Evolutionary conservation across 1,140 invertebrate species (phyloP).

Genomic region (Drosophila quadrilineata): DNA sequence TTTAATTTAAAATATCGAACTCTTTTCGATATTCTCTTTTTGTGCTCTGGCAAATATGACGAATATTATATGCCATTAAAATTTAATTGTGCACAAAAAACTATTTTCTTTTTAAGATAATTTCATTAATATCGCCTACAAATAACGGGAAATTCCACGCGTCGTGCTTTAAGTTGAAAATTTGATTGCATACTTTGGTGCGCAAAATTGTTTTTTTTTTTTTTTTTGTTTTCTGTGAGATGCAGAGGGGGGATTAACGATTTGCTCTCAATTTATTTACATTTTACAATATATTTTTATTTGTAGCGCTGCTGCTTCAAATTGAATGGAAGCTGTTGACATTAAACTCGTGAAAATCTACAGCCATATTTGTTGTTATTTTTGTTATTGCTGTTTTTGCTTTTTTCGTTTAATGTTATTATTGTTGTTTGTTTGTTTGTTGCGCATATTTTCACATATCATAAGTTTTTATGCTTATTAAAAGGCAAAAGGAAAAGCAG

Average conservation of each 20-base stretch:
- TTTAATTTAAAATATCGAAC: too few species aligned
- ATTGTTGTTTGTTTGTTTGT: constrained; percentile 56
- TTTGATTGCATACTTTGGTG: constrained; percentile 8
- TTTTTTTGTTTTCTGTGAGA: too few species aligned
- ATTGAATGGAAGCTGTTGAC: constrained; percentile 21
- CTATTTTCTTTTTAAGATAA: too few species aligned
- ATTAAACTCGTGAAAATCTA: constrained; percentile 20
- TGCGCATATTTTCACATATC: constrained; percentile 79
- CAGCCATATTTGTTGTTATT: neutral
- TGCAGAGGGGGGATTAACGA: too few species aligned
- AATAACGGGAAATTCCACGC: neutral
- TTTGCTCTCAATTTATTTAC: constrained; percentile 4
- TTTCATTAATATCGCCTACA: too few species aligned
- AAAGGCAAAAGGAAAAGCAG: constrained; percentile 48
- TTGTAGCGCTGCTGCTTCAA: neutral
- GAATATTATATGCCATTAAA: too few species aligned
- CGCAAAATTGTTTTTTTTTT: neutral
- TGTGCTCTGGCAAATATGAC: too few species aligned
- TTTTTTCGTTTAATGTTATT: constrained; percentile 10
- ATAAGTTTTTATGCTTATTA: constrained; percentile 79
- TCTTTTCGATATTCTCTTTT: too few species aligned
- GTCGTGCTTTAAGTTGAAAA: neutral
- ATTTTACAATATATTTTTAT: constrained; percentile 7
- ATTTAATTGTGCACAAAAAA: too few species aligned
- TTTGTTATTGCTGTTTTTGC: neutral